Evolutionary conservation across 2,797 vertebrate genomes (phyloP).

Genomic region (Rhynchotus rufescens): DNA sequence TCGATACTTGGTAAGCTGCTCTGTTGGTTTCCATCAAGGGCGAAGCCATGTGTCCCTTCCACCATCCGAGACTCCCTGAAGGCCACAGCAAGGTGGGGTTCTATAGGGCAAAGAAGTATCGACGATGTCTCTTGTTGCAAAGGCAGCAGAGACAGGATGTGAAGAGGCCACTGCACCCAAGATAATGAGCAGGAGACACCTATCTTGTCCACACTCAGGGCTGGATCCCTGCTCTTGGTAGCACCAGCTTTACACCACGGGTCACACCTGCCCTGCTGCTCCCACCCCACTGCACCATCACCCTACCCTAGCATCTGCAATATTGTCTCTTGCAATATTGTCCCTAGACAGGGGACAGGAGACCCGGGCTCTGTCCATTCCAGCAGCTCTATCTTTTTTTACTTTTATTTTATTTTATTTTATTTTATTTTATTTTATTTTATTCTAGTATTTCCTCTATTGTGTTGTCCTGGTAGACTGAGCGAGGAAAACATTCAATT

Average conservation of each 20-base stretch:
- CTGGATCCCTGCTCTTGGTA: neutral
- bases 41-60: too few species aligned
- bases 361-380: neutral
- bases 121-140: fast-evolving
- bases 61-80: too few species aligned
- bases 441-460: neutral
- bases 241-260: neutral
- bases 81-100: too few species aligned
- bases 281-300: neutral
- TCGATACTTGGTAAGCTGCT: neutral
- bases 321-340: neutral
- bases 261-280: fast-evolving
- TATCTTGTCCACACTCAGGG: neutral
- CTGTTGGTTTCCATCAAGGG: too few species aligned
- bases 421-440: neutral
- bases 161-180: neutral
- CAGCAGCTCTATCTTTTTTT: neutral
- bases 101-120: neutral
- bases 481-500: neutral
- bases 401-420: too few species aligned
- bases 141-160: fast-evolving
- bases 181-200: neutral
- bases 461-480: neutral
- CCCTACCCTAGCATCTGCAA: neutral
- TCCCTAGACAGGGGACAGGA: too few species aligned